Percentiles rank a stretch among this genome's conserved stretches.
Evolutionary conservation across 2,113 vertebrate genomes (phyloP).

Genomic region (Datnioides undecimradiatus): DNA sequence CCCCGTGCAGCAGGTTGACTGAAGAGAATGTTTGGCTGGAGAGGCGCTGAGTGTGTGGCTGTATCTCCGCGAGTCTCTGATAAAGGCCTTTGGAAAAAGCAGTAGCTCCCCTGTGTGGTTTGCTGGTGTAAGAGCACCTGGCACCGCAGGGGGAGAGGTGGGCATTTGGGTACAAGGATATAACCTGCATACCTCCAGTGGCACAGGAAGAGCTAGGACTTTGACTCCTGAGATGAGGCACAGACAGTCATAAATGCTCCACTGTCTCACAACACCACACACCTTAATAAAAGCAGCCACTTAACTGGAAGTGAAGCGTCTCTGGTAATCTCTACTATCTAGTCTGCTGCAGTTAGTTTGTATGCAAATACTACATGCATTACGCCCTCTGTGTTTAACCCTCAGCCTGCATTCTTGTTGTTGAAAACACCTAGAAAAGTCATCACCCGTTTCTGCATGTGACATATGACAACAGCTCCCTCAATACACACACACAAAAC

Average conservation of each 20-base stretch:
- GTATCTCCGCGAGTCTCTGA: constrained; percentile 23
- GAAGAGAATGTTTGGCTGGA: constrained; percentile 39
- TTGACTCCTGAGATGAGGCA: background rate
- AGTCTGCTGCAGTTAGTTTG: background rate
- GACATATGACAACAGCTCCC: constrained; percentile 48
- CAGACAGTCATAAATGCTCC: background rate
- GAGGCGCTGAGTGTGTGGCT: constrained; percentile 15
- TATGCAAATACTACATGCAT: background rate
- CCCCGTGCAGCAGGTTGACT: constrained; percentile 43
- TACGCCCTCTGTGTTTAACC: background rate
- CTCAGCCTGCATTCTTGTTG: constrained; percentile 9
- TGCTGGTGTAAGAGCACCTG: constrained; percentile 80
- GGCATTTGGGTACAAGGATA: constrained; percentile 53
- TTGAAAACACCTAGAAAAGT: constrained; percentile 40
- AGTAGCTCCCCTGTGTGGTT: constrained; percentile 92
- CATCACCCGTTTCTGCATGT: constrained; percentile 48
- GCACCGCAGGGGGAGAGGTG: constrained; percentile 62
- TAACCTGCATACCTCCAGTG: background rate
- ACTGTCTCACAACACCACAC: background rate
- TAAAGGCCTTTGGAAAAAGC: constrained; percentile 83
- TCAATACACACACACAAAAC: background rate
- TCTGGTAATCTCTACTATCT: background rate
- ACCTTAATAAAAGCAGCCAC: background rate
- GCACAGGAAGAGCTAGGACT: constrained; percentile 1
- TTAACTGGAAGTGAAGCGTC: background rate